Percentiles rank a stretch among this genome's conserved stretches.
phyloP scores from a whole-genome alignment of 1,140 invertebrate species.

The Zaprionus camerounensis region DNA sequence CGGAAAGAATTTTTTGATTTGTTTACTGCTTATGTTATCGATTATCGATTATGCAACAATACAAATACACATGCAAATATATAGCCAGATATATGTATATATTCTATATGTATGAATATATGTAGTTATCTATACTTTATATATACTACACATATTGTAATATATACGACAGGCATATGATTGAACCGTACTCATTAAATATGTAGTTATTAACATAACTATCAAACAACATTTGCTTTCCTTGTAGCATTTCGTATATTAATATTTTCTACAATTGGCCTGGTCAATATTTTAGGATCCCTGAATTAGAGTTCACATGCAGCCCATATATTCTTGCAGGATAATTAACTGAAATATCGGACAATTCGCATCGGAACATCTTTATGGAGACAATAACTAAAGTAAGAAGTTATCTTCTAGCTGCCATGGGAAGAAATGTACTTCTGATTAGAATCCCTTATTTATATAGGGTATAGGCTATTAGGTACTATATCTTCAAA shows the following conservation, averaged over 20 bases:
- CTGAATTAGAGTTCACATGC: conserved; percentile 4
- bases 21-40: conserved; percentile 22
- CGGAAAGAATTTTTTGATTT: conserved; percentile 34
- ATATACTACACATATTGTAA: conserved; percentile 8
- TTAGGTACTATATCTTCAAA: neutral
- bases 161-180: neutral
- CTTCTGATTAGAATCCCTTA: neutral
- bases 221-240: conserved; percentile 44
- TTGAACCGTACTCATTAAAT: neutral
- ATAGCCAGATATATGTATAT: conserved; percentile 15
- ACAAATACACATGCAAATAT: conserved; percentile 54
- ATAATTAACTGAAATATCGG: neutral
- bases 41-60: conserved; percentile 56
- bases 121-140: conserved; percentile 33
- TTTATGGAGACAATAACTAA: neutral
- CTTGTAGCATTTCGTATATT: conserved; percentile 32
- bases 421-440: too few species aligned
- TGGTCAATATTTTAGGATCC: conserved; percentile 6
- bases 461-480: neutral
- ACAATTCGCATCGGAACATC: neutral
- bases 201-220: conserved; percentile 26
- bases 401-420: too few species aligned
- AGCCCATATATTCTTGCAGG: neutral
- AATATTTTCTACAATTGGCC: conserved; percentile 10
- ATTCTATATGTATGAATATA: conserved; percentile 22